Percentiles rank a stretch among this genome's conserved stretches.
Evolutionary conservation across 2,888 invertebrate genomes (phyloP).

Genomic region (Scaeva pyrastri): DNA sequence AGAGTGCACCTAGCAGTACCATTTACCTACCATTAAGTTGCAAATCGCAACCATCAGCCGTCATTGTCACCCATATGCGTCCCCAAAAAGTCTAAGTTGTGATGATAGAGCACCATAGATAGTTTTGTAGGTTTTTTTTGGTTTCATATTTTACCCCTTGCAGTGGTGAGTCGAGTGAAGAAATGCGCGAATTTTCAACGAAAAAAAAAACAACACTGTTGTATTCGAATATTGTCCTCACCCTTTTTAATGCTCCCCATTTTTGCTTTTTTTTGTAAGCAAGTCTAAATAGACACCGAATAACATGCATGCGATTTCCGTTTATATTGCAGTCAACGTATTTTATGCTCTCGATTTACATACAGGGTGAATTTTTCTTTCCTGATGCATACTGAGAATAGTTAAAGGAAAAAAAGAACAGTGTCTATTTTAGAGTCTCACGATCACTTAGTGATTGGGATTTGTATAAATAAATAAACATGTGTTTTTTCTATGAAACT

Average conservation of each 20-base stretch:
- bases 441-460: slow-evolving; percentile 51
- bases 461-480: not conserved
- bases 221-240: slow-evolving; percentile 39
- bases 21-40: slow-evolving; percentile 49
- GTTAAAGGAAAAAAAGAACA: slow-evolving; percentile 1
- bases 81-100: slow-evolving; percentile 46
- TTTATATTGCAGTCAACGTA: slow-evolving; percentile 31
- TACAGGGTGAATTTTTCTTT: slow-evolving; percentile 47
- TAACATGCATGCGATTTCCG: slow-evolving; percentile 57
- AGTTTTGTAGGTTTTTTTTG: slow-evolving; percentile 19
- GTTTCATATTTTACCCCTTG: not conserved
- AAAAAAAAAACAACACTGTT: slow-evolving; percentile 42
- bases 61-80: slow-evolving; percentile 56
- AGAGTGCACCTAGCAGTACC: slow-evolving; percentile 57
- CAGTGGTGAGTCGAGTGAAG: slow-evolving; percentile 59
- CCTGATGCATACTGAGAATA: slow-evolving; percentile 22
- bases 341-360: slow-evolving; percentile 14
- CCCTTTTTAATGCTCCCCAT: slow-evolving; percentile 33
- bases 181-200: slow-evolving; percentile 71
- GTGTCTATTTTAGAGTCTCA: slow-evolving; percentile 62
- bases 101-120: slow-evolving; percentile 15
- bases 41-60: slow-evolving; percentile 62
- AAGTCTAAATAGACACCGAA: slow-evolving; percentile 42
- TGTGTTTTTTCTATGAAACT: slow-evolving; percentile 4
- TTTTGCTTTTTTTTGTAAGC: slow-evolving; percentile 27